Evolutionary conservation across 2,888 invertebrate species (phyloP).

Genomic region (Corythucha ciliata): DNA sequence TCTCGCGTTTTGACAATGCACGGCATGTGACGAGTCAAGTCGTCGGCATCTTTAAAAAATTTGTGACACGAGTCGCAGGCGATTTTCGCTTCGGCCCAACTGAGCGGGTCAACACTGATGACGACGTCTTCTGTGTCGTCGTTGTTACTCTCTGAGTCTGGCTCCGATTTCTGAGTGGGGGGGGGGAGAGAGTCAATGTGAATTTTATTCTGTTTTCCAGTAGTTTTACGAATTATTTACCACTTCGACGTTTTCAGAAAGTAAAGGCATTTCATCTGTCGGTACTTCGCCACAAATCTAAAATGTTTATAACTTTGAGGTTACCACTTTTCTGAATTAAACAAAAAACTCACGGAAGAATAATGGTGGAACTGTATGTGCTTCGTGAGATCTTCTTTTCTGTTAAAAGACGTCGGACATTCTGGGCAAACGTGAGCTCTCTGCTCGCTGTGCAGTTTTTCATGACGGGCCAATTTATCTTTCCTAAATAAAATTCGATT

Average conservation of each 20-base stretch:
- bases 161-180: too few species aligned
- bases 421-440: slow-evolving; percentile 57
- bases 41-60: slow-evolving; percentile 20
- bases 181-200: background rate
- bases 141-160: too few species aligned
- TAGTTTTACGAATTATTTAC: background rate
- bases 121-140: slow-evolving; percentile 25
- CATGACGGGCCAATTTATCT: slow-evolving; percentile 56
- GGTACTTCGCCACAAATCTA: too few species aligned
- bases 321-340: background rate
- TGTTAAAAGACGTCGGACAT: slow-evolving; percentile 56
- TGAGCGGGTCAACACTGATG: slow-evolving; percentile 25
- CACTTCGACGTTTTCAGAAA: too few species aligned
- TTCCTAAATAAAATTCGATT: slow-evolving; percentile 16
- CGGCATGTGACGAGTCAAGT: slow-evolving; percentile 23
- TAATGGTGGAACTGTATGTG: slow-evolving; percentile 44
- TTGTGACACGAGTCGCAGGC: slow-evolving; percentile 27
- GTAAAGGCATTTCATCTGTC: too few species aligned
- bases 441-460: slow-evolving; percentile 55
- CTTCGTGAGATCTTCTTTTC: slow-evolving; percentile 57
- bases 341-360: slow-evolving; percentile 27
- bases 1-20: slow-evolving; percentile 23
- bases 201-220: background rate
- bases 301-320: background rate
- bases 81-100: slow-evolving; percentile 21